Evolutionary conservation across 2,113 vertebrate genomes (phyloP).

Genomic region (Ophiodon elongatus): DNA sequence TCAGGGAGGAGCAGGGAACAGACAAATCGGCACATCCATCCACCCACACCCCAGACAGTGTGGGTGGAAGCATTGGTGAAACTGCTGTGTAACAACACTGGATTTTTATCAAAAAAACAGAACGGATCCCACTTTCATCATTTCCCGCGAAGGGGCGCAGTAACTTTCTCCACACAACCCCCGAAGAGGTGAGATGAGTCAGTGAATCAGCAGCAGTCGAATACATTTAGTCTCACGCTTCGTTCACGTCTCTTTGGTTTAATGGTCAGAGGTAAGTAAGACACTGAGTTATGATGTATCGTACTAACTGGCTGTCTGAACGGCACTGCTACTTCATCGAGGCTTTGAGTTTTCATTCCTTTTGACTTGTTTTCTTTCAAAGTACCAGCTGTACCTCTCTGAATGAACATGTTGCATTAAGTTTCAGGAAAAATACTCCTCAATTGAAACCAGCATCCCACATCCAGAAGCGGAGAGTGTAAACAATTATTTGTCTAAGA

Average conservation of each 20-base stretch:
- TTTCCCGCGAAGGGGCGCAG: neutral
- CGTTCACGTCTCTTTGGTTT: neutral
- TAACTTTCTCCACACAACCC: constrained; percentile 19
- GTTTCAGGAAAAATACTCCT: neutral
- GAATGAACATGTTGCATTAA: constrained; percentile 7
- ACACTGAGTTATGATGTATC: neutral
- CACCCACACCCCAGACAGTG: constrained; percentile 66
- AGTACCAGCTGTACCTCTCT: neutral
- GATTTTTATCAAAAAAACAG: constrained; percentile 40
- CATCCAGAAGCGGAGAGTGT: neutral
- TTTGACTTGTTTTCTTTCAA: neutral
- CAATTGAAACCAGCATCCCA: constrained; percentile 14
- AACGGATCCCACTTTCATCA: neutral
- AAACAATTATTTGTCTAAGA: neutral
- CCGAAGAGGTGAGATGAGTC: neutral
- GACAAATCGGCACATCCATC: constrained; percentile 55
- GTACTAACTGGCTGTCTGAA: constrained; percentile 4
- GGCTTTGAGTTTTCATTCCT: neutral
- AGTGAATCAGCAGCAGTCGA: neutral
- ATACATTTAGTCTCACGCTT: neutral
- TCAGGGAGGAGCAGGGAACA: constrained; percentile 25
- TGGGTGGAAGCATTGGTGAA: constrained; percentile 52
- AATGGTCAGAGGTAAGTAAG: neutral
- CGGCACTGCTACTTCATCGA: neutral
- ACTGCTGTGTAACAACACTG: constrained; percentile 46